These are phyloP conservation scores for Chrysopilus asiliformis DNA, from an alignment of 2,888 invertebrate genomes.

Conservation along the genomic window DNA sequence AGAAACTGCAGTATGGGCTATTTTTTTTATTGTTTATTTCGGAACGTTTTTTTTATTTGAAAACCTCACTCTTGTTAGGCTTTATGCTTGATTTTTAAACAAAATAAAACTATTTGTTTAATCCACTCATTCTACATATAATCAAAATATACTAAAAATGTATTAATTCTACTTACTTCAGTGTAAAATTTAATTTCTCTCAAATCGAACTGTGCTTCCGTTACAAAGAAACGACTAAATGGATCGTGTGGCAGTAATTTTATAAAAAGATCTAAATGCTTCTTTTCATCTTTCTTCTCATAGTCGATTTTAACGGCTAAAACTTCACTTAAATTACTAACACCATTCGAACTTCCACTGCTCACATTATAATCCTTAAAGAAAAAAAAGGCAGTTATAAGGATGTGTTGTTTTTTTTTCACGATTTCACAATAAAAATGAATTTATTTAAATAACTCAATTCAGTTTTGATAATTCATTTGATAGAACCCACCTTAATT, in stretches of 20 bases:
- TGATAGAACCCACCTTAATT: slow-evolving; percentile 16
- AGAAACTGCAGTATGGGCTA: too few species aligned
- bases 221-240: slow-evolving; percentile 65
- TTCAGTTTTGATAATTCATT: background rate
- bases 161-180: slow-evolving; percentile 39
- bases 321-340: slow-evolving; percentile 63
- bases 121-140: too few species aligned
- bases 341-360: slow-evolving; percentile 49
- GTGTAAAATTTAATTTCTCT: slow-evolving; percentile 73
- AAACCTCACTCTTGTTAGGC: too few species aligned
- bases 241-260: slow-evolving; percentile 68
- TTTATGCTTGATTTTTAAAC: too few species aligned
- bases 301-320: slow-evolving; percentile 61
- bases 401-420: too few species aligned
- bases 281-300: slow-evolving; percentile 29
- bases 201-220: slow-evolving; percentile 69
- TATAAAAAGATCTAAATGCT: slow-evolving; percentile 46
- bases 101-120: too few species aligned
- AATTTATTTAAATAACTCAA: too few species aligned
- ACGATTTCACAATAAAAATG: too few species aligned
- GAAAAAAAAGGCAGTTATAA: too few species aligned
- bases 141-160: too few species aligned
- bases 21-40: too few species aligned
- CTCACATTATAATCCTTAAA: slow-evolving; percentile 38
- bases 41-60: too few species aligned